Percentiles rank a stretch among this genome's conserved stretches.
phyloP scores from a whole-genome alignment of 1,140 invertebrate genomes.

The Aporrectodea caliginosa region DNA sequence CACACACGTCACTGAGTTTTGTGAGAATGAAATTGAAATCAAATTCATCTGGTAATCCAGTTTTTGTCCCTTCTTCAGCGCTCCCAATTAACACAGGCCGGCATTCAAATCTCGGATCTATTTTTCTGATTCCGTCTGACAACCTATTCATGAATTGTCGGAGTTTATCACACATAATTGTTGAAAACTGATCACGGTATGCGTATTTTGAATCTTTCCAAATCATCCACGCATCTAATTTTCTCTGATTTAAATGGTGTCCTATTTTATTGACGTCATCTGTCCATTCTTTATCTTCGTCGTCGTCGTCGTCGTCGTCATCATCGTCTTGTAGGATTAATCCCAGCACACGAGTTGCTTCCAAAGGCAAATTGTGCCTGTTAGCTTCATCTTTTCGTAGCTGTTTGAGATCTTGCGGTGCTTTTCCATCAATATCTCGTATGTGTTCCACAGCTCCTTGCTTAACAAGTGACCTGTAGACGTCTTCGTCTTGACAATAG shows the following conservation, averaged over 20 bases:
- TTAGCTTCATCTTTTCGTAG: not conserved
- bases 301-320: too few relatives aligned
- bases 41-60: not conserved
- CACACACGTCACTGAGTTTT: not conserved
- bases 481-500: not conserved
- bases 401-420: not conserved
- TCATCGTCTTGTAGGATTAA: too few relatives aligned
- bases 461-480: not conserved
- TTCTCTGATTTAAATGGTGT: not conserved
- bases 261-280: not conserved
- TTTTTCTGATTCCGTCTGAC: not conserved
- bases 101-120: not conserved
- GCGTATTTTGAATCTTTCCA: not conserved
- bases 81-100: not conserved
- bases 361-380: not conserved
- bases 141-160: not conserved
- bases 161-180: not conserved
- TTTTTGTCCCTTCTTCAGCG: not conserved
- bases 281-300: too few relatives aligned
- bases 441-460: not conserved
- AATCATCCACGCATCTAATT: not conserved
- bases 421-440: not conserved
- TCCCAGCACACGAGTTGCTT: too few relatives aligned
- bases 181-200: not conserved
- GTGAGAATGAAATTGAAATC: not conserved